Base-by-base conservation (phyloP, 2,113 vertebrate genomes). In the Jaculus jaculus region DNA sequence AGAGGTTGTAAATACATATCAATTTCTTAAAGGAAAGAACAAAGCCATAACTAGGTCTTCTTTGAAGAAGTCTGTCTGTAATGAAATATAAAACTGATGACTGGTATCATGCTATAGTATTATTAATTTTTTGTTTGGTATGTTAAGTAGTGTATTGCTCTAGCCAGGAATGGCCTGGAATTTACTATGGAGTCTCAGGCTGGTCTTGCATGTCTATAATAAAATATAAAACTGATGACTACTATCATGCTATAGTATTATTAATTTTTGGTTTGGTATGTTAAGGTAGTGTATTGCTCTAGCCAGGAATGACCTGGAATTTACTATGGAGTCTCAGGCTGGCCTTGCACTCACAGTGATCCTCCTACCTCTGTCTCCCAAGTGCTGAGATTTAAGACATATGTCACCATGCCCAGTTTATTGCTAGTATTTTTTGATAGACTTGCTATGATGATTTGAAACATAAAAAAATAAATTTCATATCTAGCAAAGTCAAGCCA, bases 391-490 rank as follows among this genome's bases (percentile, higher is more conserved):
- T 47, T 47, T 47, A 47, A 47, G 42, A 47, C 42, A 47, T 47
- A 8, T 47, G 42, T 8, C 42, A 47, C 42, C 42, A 47, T 47
- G 8, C 42, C 8, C 8, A 8, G 42, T 8, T 47, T 0, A 17
- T 84, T 87, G 74, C 73, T 85, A 51, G 20, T 83, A 54, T 83
- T 2, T 61, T 89, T 85, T 63, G 32, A 85, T 74, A 80, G 34
- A 83, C 61, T 88, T 42, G 28, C 66, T 83, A 80, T 28, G 66
- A 9, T 73, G 13, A 54, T 26, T 69, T 71, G 28, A 66, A 13
- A 26, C 72, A 65, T 69, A n/a, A 73, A 93, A 83, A 10, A 91
- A 54, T 89, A 94, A 83, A 72, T 94, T 90, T 83, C 84, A 42
- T 73, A 66, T 65, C 87, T 93, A 61, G 23, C 17, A 63, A 93